Evolutionary conservation across 2,113 vertebrate genomes (phyloP).

Genomic region (Mesembrinibis cayennensis): DNA sequence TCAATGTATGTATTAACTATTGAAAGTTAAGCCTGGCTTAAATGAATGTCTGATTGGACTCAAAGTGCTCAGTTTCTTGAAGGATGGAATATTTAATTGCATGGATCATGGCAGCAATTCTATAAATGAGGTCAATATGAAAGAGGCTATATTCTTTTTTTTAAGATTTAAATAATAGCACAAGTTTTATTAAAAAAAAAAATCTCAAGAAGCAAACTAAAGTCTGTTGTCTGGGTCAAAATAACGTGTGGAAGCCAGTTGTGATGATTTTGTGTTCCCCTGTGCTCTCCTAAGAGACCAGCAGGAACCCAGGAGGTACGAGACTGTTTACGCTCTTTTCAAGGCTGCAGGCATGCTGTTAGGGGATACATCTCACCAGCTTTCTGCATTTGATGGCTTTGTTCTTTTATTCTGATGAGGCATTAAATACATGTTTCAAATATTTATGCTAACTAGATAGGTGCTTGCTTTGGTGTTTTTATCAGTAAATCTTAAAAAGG

Average conservation of each 20-base stretch:
- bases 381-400: constrained; percentile 12
- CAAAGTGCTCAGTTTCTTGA: not conserved
- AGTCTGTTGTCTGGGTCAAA: not conserved
- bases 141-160: not conserved
- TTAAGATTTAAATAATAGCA: not conserved
- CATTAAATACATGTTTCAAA: constrained; percentile 5
- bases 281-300: not conserved
- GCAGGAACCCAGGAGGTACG: not conserved
- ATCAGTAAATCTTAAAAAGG: not conserved
- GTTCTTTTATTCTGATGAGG: constrained; percentile 26
- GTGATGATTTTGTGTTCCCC: not conserved
- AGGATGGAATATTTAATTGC: not conserved
- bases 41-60: not conserved
- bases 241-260: not conserved
- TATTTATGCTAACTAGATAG: constrained; percentile 15
- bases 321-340: not conserved
- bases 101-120: not conserved
- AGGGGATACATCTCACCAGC: not conserved
- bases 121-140: not conserved
- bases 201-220: not conserved
- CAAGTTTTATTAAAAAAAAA: not conserved
- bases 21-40: not conserved
- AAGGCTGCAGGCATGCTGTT: not conserved
- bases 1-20: not conserved
- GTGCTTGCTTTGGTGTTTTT: not conserved